Evolutionary conservation across 2,113 vertebrate genomes (phyloP), one percentile per base, ranked within the genome.

Genomic region (Oryzias celebensis): DNA sequence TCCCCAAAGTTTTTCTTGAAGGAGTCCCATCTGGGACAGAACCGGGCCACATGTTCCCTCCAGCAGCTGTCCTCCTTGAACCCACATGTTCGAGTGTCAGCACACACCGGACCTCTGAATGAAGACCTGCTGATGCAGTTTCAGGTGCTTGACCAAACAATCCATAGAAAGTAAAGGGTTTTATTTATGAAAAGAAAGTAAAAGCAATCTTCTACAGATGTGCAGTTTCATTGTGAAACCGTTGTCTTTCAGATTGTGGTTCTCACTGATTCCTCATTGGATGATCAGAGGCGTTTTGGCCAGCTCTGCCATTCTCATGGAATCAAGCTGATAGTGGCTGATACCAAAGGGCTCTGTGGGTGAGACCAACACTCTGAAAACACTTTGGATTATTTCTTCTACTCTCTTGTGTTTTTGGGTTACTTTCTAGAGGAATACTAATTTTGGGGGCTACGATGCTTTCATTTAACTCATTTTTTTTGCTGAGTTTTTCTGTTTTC

Each of bases 261-360:
- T 62, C 91, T 98, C 68, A 96, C 94, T 0, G 79, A 93, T 58
- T 94, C 93, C 0, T 67, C 84, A 0, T 87, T 97, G 77, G 92
- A 95, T 48, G 96, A 97, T 59, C 96, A 97, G 86, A 87, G 89
- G 53, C 62, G 2, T 0, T 0, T 96, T 4, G 93, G 92, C 13
- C 52, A 82, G 1, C 86, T 94, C 45, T 98, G 96, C 82, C 95
- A 92, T 58, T 63, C 75, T 4, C 69, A 1, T 0, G 62, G 83
- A 51, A 86, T 96, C 71, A 87, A 72, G 79, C 94, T 97, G 41
- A 85, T 97, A 16, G 90, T 94, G 24, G 94, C 92, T 1, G 90
- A 95, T 16, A 82, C 93, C 48, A 93, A 89, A 73, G 96, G 95
- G 14, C 92, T 98, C 14, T 94, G 92, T 8, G 95, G 95, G 96